Base-by-base conservation (phyloP, 2,888 invertebrate species). In the Orchesella flavescens region DNA sequence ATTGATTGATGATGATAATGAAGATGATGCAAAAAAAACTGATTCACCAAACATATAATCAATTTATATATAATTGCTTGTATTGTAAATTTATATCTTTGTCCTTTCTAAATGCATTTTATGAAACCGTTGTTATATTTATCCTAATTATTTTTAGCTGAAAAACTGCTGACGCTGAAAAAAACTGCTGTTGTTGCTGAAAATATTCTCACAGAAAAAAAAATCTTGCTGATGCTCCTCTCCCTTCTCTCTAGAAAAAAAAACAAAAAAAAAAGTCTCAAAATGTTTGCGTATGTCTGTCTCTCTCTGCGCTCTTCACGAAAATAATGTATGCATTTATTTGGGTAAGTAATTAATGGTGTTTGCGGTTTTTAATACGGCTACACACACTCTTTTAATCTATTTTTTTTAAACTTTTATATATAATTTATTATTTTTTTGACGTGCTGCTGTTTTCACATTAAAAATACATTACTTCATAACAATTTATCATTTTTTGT, bases 301-400 rank as follows among this genome's bases (percentile, higher is more conserved):
- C 34, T 34, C 34, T 34, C 15, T 59, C 69, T 77, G 43, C 78
- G 78, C 78, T 78, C 71, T 78, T 65, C 79, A 79, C 79, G 66
- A 34, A 17, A 44, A 43, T 19, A 43, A 34, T 68, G 34, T 34
- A 34, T 34, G 34, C 43, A 66, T 53, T 66, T 80, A 73, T 73
- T 80, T 80, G 80, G 80, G 80, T 80, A 80, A 80, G 80, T 80
- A 80, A 80, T 80, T 80, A 80, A 80, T 80, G 66, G 66, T 80
- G 65, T 80, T 79, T 71, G 79, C 79, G 73, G 80, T 80, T 73
- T 23, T 69, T 69, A 53, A 49, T 69, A 43, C n/a, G 13, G 66
- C 61, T 61, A 61, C n/a, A 24, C 24, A 61, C 61, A 61, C 61
- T 68, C 68, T 34, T 34, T 34, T 34, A 34, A 34, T 34, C 34